Conservation (phyloP, 2,888 invertebrate genomes). For the Camptogramma bilineatum region DNA sequence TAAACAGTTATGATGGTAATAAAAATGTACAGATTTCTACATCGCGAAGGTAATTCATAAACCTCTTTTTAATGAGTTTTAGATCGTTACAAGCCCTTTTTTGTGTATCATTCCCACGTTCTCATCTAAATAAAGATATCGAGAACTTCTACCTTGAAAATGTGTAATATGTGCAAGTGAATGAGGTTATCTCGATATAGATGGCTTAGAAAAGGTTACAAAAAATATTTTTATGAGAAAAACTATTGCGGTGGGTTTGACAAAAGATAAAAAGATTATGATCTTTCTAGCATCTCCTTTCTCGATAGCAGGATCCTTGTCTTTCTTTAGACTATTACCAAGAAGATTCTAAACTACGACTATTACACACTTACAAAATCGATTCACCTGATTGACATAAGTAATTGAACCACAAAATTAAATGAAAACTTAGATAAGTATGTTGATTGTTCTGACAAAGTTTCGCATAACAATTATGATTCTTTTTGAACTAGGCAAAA, state of each 20-base stretch:
- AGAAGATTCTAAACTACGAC: too few relatives aligned
- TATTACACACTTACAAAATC: too few relatives aligned
- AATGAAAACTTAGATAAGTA: too few relatives aligned
- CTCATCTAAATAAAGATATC: constrained; percentile 15
- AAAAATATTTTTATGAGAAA: constrained; percentile 8
- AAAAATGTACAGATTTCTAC: constrained; percentile 17
- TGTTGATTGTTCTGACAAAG: too few relatives aligned
- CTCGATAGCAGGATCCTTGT: background rate
- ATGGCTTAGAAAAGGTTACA: constrained; percentile 10
- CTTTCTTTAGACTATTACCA: too few relatives aligned
- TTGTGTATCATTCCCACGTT: constrained; percentile 16
- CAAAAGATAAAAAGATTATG: background rate
- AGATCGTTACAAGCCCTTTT: constrained; percentile 15
- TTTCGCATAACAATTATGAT: too few relatives aligned
- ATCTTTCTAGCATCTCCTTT: background rate
- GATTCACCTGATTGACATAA: too few relatives aligned
- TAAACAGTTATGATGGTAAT: constrained; percentile 18
- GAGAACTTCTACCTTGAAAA: constrained; percentile 15
- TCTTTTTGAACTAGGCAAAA: too few relatives aligned
- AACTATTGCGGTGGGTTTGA: background rate
- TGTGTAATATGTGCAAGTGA: background rate
- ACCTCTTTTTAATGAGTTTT: constrained; percentile 15
- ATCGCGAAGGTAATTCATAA: constrained; percentile 19
- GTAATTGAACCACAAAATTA: too few relatives aligned
- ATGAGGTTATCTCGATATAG: constrained; percentile 7